Conservation (phyloP, 2,113 vertebrate genomes). For the Passer montanus region DNA sequence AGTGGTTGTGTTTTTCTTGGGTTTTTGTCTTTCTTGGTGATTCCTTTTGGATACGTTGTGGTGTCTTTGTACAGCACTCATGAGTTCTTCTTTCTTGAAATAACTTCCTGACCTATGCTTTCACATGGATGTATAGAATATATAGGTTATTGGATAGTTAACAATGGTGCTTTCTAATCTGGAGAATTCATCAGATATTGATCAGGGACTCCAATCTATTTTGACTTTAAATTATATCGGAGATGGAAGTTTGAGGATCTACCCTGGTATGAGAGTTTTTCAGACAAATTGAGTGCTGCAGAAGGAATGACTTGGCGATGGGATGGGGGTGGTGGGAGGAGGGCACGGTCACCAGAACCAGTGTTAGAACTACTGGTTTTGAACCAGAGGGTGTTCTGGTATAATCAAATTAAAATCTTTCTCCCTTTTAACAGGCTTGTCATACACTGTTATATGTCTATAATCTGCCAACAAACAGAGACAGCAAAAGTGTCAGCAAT, state of each 20-base stretch:
- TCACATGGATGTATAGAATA: not conserved
- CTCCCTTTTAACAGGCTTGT: conserved; percentile 80
- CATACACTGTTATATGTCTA: conserved; percentile 94
- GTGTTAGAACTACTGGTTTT: not conserved
- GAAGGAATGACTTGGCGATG: not conserved
- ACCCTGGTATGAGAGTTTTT: not conserved
- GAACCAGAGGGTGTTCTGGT: not conserved
- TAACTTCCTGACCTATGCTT: not conserved
- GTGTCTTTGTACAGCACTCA: not conserved
- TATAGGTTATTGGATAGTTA: not conserved
- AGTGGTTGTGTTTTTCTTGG: not conserved
- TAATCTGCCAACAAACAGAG: conserved; percentile 93
- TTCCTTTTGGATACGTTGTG: not conserved
- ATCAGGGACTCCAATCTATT: not conserved
- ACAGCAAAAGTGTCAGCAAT: conserved; percentile 90
- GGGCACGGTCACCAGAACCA: not conserved
- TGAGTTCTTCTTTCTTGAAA: not conserved
- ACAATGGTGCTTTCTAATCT: not conserved
- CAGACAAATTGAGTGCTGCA: not conserved
- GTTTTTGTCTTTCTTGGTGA: not conserved
- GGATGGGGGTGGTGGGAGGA: not conserved
- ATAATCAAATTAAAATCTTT: not conserved
- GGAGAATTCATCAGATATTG: not conserved
- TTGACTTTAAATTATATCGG: not conserved
- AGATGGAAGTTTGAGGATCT: not conserved